These are phyloP conservation scores for Lepilemur ruficaudatus DNA, from an alignment of 2,797 vertebrate genomes.

Conservation along the genomic window DNA sequence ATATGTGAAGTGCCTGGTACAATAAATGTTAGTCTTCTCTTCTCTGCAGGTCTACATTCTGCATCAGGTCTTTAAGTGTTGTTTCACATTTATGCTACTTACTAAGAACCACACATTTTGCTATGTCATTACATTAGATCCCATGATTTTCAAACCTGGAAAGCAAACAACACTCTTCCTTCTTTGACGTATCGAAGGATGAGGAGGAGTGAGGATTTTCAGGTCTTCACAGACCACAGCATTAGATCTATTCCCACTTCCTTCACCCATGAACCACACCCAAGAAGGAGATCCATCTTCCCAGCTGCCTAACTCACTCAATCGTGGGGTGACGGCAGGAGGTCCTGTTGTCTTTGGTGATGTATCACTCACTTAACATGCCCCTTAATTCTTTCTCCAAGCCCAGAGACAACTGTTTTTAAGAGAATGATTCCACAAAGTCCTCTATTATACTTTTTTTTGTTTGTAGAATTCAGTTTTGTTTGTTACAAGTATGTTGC, in stretches of 20 bases:
- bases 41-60: background rate
- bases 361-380: background rate
- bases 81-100: background rate
- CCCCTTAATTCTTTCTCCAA: background rate
- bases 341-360: background rate
- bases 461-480: background rate
- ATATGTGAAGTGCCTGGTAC: too few species aligned
- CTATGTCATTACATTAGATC: background rate
- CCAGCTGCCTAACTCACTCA: background rate
- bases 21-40: background rate
- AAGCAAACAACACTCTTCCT: background rate
- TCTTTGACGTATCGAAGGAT: background rate
- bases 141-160: background rate
- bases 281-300: fast-evolving
- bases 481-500: background rate
- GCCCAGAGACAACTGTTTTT: background rate
- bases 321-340: fast-evolving
- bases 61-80: background rate
- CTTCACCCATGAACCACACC: background rate
- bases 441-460: background rate
- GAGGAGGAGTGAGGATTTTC: background rate
- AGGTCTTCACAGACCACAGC: background rate
- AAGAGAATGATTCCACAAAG: background rate
- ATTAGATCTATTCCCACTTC: background rate
- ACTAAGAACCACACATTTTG: background rate